A percentile compares a stretch with the other conserved stretches of the same genome.
Conservation (phyloP, 2,888 invertebrate species). For the Campoplex capitator region DNA sequence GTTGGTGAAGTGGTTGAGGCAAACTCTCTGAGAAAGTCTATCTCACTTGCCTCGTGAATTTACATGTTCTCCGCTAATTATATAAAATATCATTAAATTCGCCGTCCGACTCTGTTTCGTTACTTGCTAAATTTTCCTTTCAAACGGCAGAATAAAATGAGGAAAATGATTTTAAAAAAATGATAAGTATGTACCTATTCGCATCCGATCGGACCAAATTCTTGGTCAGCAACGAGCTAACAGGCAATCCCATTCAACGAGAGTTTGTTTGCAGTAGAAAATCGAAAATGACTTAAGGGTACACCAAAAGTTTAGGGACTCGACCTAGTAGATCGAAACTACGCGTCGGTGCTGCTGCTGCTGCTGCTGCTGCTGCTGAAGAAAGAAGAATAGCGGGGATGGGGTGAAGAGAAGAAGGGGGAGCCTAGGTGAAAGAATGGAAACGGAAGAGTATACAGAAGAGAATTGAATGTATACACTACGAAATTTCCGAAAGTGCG, state of each 20-base stretch:
- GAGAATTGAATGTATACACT: constrained; percentile 33
- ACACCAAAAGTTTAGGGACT: constrained; percentile 51
- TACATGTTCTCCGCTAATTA: constrained; percentile 37
- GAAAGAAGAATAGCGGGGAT: neutral
- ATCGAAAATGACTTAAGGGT: constrained; percentile 54
- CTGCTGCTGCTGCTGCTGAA: neutral
- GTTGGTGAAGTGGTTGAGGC: constrained; percentile 41
- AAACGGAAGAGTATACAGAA: neutral
- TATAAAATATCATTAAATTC: constrained; percentile 5
- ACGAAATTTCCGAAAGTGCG: constrained; percentile 72
- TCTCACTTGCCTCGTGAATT: constrained; percentile 44
- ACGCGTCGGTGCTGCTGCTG: neutral
- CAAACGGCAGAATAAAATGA: neutral
- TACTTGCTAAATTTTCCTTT: neutral
- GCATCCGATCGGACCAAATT: neutral
- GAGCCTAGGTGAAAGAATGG: neutral
- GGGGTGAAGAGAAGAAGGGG: neutral
- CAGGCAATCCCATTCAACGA: constrained; percentile 30
- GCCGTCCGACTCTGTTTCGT: neutral
- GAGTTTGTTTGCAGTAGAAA: constrained; percentile 54
- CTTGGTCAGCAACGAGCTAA: constrained; percentile 23
- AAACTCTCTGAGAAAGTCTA: constrained; percentile 40
- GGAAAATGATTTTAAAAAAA: neutral
- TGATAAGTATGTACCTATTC: neutral
- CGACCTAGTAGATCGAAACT: constrained; percentile 20